These are phyloP conservation scores for Stratiomys singularior DNA, from an alignment of 2,888 invertebrate genomes.

Conservation along the genomic window DNA sequence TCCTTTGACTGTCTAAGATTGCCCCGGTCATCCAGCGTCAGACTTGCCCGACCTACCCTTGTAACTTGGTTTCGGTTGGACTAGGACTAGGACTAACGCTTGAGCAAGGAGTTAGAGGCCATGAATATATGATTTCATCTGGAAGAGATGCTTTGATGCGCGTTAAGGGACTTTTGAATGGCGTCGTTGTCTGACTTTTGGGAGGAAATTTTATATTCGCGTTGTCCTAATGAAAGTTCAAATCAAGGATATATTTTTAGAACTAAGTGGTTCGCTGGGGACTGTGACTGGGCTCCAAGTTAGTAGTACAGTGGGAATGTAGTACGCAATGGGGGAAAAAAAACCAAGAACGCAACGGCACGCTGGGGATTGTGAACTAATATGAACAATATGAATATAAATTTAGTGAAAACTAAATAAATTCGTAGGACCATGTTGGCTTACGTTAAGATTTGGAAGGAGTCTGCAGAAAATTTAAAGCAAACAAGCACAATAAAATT, in stretches of 20 bases:
- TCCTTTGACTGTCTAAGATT: background rate
- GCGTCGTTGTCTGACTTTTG: constrained; percentile 6
- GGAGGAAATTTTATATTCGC: constrained; percentile 30
- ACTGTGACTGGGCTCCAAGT: background rate
- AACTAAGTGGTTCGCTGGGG: constrained; percentile 25
- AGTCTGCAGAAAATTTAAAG: no score
- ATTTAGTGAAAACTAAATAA: no score
- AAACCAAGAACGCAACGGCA: no score
- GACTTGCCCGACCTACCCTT: background rate
- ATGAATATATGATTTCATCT: constrained; percentile 44
- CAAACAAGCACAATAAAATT: no score
- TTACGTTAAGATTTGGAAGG: no score
- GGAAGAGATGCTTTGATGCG: constrained; percentile 34
- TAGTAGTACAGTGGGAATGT: no score
- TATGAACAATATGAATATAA: no score
- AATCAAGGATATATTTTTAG: constrained; percentile 44
- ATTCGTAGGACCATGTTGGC: no score
- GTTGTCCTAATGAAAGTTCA: constrained; percentile 31
- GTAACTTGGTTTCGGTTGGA: background rate
- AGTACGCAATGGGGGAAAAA: no score
- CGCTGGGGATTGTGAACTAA: no score
- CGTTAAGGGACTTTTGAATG: constrained; percentile 10
- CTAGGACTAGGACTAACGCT: background rate
- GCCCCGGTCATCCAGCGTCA: background rate
- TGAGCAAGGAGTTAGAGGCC: background rate